Percentiles rank a stretch among this genome's conserved stretches.
phyloP scores from a whole-genome alignment of 1,140 invertebrate genomes.

The Propsilocerus akamusi region DNA sequence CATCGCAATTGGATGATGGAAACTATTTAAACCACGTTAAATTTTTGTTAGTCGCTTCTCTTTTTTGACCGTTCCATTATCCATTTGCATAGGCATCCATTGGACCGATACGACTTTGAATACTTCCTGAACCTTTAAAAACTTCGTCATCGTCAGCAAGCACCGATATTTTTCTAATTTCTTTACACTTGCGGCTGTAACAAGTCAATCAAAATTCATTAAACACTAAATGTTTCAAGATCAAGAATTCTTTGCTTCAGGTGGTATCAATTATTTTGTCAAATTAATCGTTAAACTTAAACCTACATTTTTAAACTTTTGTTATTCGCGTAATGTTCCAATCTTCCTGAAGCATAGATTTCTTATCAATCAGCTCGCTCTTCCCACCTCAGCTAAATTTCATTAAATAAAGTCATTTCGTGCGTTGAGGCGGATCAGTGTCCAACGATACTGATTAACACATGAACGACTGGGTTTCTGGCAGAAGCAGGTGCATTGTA shows the following conservation, averaged over 20 bases:
- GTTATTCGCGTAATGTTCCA: background rate
- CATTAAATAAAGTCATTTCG: background rate
- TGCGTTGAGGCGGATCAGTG: background rate
- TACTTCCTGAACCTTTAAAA: background rate
- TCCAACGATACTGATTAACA: too few species aligned
- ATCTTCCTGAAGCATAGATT: slow-evolving; percentile 1
- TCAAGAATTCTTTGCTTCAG: background rate
- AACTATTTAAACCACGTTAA: background rate
- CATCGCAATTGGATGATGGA: background rate
- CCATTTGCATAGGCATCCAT: background rate
- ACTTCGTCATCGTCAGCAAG: background rate
- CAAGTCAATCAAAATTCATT: background rate
- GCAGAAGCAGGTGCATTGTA: too few species aligned
- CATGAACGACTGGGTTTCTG: too few species aligned
- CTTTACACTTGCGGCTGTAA: background rate
- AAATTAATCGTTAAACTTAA: too few species aligned
- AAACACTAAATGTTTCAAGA: background rate
- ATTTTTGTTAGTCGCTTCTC: background rate
- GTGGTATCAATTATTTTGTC: too few species aligned
- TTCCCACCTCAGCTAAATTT: background rate
- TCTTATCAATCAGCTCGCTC: background rate
- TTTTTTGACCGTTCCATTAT: background rate
- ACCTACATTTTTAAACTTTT: background rate
- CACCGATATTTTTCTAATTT: background rate
- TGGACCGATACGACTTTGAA: background rate